Base-by-base conservation (phyloP, 2,113 vertebrate genomes). In the Rhinolophus sinicus region DNA sequence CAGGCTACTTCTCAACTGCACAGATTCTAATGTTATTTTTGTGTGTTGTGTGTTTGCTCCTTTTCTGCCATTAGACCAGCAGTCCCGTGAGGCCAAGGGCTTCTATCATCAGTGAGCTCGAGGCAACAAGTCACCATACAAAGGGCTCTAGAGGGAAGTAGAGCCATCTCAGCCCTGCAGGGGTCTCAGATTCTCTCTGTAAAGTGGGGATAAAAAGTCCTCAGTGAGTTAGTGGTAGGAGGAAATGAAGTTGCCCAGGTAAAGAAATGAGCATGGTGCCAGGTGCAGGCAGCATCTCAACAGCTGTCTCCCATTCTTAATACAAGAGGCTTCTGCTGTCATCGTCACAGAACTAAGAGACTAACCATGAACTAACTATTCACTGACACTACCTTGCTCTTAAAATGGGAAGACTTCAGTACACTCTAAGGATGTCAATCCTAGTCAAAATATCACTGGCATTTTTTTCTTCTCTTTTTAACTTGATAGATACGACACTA, bases 371-470 rank as follows among this genome's bases (percentile, higher is more conserved):
- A 60, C 44, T 50, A 80, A 60, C 44, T 50, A n/a, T 7, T 24
- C 65, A 35, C 75, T 56, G 5, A 47, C 19, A 56, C 26, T 44
- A 50, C 6, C 56, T 62, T 26, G 50, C 47, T 64, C 72, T 88
- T 24, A 40, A 87, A 95, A 77, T 8, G 9, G 44, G 16, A 67
- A 76, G 16, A 90, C 26, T 24, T 70, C 82, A 64, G 50, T 1
- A 65, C 4, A 65, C 50, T 19, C 72, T 44, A 35, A 38, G 24
- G n/a, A 65, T 33, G 75, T 2, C n/a, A 21, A 78, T 54, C 50
- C 35, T 50, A 90, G 40, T 35, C 56, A 95, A 92, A 90, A 95
- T 24, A 72, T 70, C 40, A 67, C 28, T 28, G 44, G 52, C 38
- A 5, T 6, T 38, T 81, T 56, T 77, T 94, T 70, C 26, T 52